Evolutionary conservation across 2,888 invertebrate species (phyloP).

Genomic region (Sesia apiformis): DNA sequence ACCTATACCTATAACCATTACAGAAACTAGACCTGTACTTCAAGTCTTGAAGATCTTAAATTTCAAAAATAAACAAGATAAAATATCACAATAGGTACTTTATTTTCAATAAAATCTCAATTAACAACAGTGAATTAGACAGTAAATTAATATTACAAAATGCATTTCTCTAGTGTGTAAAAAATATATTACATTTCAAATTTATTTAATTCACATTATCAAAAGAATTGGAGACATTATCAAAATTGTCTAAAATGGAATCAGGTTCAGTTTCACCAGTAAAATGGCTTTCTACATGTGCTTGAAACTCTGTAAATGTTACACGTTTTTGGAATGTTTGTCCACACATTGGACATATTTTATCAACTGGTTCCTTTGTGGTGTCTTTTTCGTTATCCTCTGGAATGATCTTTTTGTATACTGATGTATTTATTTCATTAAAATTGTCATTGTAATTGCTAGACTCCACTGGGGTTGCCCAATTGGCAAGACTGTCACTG

Average conservation of each 20-base stretch:
- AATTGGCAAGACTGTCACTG: conserved; percentile 60
- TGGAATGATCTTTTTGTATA: conserved; percentile 33
- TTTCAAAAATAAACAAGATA: too few relatives aligned
- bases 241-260: conserved; percentile 69
- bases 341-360: conserved; percentile 86
- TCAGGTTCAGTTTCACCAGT: conserved; percentile 72
- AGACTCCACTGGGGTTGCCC: conserved; percentile 63
- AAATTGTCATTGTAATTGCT: conserved; percentile 48
- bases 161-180: neutral
- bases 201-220: conserved; percentile 37
- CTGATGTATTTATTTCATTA: conserved; percentile 42
- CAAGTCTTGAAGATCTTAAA: too few relatives aligned
- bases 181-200: neutral
- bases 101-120: neutral
- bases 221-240: conserved; percentile 59
- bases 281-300: conserved; percentile 87
- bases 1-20: too few relatives aligned
- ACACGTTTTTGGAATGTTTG: conserved; percentile 73
- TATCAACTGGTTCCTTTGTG: conserved; percentile 44
- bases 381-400: conserved; percentile 25
- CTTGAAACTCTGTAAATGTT: conserved; percentile 78
- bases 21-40: too few relatives aligned
- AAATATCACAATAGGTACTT: neutral
- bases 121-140: neutral
- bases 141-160: neutral